Base-by-base conservation (phyloP, 2,797 vertebrate species). In the Falco cherrug region DNA sequence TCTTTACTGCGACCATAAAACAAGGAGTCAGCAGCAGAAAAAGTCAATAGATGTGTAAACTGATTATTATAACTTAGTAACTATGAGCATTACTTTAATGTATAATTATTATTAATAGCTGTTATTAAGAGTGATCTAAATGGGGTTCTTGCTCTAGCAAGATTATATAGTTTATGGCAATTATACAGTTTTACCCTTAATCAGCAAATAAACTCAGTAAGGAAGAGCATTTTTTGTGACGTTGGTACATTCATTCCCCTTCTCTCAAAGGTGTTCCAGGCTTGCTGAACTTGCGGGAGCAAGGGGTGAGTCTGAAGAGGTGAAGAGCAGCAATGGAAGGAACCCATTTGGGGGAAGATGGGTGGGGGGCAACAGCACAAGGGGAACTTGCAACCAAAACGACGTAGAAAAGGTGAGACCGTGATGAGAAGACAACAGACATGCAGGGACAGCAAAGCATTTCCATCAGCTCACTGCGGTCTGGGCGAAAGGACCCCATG, bases 51-150 rank as follows among this genome's bases (percentile, higher is more conserved):
- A 92, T 18, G n/a, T 47, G 24, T 47, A 91, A 82, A 91, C 50
- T 60, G 50, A 71, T 95, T 54, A 87, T 87, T 81, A 79, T 57
- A 80, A 74, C 39, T 73, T 50, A 67, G 60, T 24, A 93, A 83
- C 83, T 84, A 93, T 56, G 74, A 70, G 59, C n/a, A 54, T 65
- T 65, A 85, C 64, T 76, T 41, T 84, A 83, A 87, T 59, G 29
- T 51, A 59, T 76, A 78, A 84, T 95, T 88, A 87, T 71, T 89
- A 91, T 53, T 95, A 94, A 86, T 37, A 88, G 33, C 17, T 47
- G 20, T 69, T 80, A 69, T 90, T 89, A 90, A 77, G 33, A 75
- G 47, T 54, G 61, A 86, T 76, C 26, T 74, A 92, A 92, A 84
- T 4, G 24, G 26, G 14, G 16, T 35, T 84, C 87, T 77, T 86